Conservation (phyloP, 2,797 vertebrate species). For the Todus mexicanus region DNA sequence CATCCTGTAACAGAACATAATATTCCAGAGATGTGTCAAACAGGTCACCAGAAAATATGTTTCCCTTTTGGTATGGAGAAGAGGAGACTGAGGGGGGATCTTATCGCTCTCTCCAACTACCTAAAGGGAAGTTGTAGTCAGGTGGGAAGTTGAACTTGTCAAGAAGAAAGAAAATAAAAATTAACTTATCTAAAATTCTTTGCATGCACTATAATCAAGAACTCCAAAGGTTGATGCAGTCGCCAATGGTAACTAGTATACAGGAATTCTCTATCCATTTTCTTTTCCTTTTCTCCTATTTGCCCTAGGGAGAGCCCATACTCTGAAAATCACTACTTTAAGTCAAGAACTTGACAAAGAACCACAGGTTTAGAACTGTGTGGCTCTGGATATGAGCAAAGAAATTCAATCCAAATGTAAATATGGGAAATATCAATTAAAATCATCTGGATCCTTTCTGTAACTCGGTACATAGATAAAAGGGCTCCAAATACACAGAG, state of each 20-base stretch:
- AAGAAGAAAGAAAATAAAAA: neutral
- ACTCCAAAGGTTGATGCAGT: neutral
- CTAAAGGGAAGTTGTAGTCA: too few relatives aligned
- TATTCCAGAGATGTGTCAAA: neutral
- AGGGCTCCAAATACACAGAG: neutral
- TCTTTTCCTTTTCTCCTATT: neutral
- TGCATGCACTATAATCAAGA: neutral
- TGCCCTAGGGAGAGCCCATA: neutral
- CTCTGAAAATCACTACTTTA: neutral
- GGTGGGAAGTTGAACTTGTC: too few relatives aligned
- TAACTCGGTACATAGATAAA: neutral
- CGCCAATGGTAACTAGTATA: neutral
- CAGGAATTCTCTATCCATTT: neutral
- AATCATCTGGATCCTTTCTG: neutral
- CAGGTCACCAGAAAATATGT: neutral
- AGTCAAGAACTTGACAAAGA: fast-evolving
- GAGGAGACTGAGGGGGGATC: too few relatives aligned
- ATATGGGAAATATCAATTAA: neutral
- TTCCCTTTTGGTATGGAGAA: neutral
- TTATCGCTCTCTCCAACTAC: too few relatives aligned
- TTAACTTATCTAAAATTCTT: neutral
- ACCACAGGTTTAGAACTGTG: neutral
- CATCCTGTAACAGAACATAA: neutral
- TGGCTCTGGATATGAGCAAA: neutral
- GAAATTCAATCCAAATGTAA: neutral